phyloP scores from a whole-genome alignment of 2,888 invertebrate species.

The Conchocele bisecta region DNA sequence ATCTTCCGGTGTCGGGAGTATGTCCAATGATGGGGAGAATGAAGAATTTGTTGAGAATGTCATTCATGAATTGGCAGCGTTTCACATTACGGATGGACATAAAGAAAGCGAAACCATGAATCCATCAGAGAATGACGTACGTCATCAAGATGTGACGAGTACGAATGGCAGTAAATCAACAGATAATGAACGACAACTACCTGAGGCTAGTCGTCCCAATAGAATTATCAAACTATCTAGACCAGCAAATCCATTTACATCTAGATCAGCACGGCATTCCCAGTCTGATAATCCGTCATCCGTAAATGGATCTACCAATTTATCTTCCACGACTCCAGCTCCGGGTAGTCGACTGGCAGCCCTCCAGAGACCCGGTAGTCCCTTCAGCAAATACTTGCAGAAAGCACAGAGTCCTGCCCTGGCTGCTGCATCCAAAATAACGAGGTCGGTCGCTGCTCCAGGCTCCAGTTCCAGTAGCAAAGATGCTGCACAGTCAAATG shows the following conservation, averaged over 20 bases:
- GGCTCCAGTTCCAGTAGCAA: neutral
- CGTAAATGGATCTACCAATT: neutral
- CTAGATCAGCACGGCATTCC: conserved; percentile 8
- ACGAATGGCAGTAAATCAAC: conserved; percentile 1
- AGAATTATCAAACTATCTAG: conserved; percentile 50
- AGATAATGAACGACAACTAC: neutral
- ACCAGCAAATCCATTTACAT: conserved; percentile 39
- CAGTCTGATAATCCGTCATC: conserved; percentile 4
- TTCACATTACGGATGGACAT: conserved; percentile 51
- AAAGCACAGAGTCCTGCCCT: conserved; percentile 52
- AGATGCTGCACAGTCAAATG: neutral
- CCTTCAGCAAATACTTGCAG: conserved; percentile 50
- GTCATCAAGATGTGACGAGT: neutral
- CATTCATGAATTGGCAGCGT: conserved; percentile 55
- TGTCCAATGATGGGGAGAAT: conserved; percentile 47
- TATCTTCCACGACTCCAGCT: conserved; percentile 16
- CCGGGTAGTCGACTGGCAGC: conserved; percentile 57
- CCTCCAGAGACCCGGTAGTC: conserved; percentile 57
- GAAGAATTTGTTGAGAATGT: conserved; percentile 62
- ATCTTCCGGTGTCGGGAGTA: no score
- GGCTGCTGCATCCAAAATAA: conserved; percentile 43
- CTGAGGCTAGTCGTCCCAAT: conserved; percentile 35
- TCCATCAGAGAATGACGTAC: neutral
- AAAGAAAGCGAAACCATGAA: neutral
- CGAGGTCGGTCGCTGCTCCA: conserved; percentile 12